These are phyloP conservation scores for Scaptomyza reducta DNA, from an alignment of 2,888 invertebrate species.

Conservation along the genomic window DNA sequence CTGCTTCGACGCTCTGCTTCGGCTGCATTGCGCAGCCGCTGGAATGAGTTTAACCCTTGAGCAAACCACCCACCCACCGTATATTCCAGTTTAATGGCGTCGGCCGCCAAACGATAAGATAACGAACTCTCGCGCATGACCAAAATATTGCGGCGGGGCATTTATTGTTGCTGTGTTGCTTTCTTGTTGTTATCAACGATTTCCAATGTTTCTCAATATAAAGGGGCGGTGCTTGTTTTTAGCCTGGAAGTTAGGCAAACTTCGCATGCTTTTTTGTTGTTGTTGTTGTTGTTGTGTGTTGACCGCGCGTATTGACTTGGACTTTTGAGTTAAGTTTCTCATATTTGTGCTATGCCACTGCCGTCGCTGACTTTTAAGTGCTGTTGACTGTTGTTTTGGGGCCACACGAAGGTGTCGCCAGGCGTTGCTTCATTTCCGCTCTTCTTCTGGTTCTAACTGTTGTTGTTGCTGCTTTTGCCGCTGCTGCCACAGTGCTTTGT, in stretches of 20 bases:
- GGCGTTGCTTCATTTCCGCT: slow-evolving; percentile 57
- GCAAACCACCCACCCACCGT: slow-evolving; percentile 25
- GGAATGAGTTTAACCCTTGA: slow-evolving; percentile 62
- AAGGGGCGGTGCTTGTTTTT: slow-evolving; percentile 70
- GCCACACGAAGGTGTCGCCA: slow-evolving; percentile 82
- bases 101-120: slow-evolving; percentile 67
- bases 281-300: slow-evolving; percentile 51
- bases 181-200: slow-evolving; percentile 68
- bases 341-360: slow-evolving; percentile 72
- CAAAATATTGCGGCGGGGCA: slow-evolving; percentile 40
- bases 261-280: slow-evolving; percentile 30
- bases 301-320: slow-evolving; percentile 79
- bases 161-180: slow-evolving; percentile 29
- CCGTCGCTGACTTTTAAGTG: slow-evolving; percentile 76
- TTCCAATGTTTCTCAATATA: slow-evolving; percentile 76
- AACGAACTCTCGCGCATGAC: slow-evolving; percentile 64
- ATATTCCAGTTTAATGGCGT: slow-evolving; percentile 66
- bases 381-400: slow-evolving; percentile 82
- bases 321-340: slow-evolving; percentile 79
- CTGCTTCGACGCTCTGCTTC: slow-evolving; percentile 18
- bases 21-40: slow-evolving; percentile 58
- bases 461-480: slow-evolving; percentile 28
- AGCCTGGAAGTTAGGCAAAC: slow-evolving; percentile 39
- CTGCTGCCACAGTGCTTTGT: slow-evolving; percentile 11
- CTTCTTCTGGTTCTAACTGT: slow-evolving; percentile 28